Base-by-base conservation (phyloP, 2,797 vertebrate species). In the Rhinophrynus dorsalis region DNA sequence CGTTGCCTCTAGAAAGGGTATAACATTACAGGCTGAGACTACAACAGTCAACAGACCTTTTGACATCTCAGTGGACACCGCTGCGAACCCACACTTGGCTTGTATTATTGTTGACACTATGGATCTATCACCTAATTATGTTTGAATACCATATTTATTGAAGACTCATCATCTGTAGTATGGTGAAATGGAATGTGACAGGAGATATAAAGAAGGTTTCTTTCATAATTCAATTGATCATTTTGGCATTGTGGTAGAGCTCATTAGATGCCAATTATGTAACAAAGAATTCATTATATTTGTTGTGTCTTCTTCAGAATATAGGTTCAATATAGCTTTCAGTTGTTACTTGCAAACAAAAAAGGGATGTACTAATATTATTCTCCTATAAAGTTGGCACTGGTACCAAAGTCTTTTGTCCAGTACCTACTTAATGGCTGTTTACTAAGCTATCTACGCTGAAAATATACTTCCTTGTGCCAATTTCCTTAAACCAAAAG, bases 161-260 rank as follows among this genome's bases (percentile, higher is more conserved):
- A 92, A 90, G 84, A 84, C 91, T 93, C 91, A 92, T 93, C 93
- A 93, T 91, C 84, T 85, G 87, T 92, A 94, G 94, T 92, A 87
- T 89, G 90, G 88, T 90, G 89, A 93, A 89, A 93, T 90, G 86
- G 89, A 88, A 87, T 82, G 87, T 80, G 80, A 84, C 84, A 77
- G 82, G 85, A 85, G 77, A 88, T 78, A 86, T 84, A 92, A 83
- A 71, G 32, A 29, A 37, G 64, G 81, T 78, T 77, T 13, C 67
- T 81, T 84, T 81, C 57, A 80, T 76, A 76, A 74, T 78, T 73
- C 76, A 69, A 68, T 66, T 24, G 44, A 68, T 68, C 80, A 56
- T 30, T 74, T 61, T 62, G 50, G 51, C 79, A 75, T 69, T 68
- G 56, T 73, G 59, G 68, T 66, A 76, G 68, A 77, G 74, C 74